phyloP scores from a whole-genome alignment of 2,888 invertebrate genomes.

The Aleiodes testaceus region DNA sequence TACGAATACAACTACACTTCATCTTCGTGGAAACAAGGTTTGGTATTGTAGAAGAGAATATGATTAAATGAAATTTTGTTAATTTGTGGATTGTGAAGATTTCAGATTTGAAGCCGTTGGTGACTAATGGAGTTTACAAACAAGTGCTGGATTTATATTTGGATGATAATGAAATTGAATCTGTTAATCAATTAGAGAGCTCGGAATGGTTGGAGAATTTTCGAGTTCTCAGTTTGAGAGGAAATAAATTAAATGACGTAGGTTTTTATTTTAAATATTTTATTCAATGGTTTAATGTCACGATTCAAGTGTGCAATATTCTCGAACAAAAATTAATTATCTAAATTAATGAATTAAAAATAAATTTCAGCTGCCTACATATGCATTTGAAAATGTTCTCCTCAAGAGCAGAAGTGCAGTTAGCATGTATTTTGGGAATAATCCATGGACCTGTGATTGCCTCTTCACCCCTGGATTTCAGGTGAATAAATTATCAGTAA shows the following conservation, averaged over 20 bases:
- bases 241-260: conserved; percentile 84
- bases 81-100: conserved; percentile 74
- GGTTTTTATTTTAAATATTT: conserved; percentile 48
- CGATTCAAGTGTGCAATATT: conserved; percentile 12
- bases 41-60: background rate
- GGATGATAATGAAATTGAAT: conserved; percentile 83
- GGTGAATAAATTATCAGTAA: conserved; percentile 65
- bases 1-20: conserved; percentile 79
- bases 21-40: conserved; percentile 81
- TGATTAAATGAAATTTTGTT: conserved; percentile 6
- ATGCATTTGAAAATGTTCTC: conserved; percentile 86
- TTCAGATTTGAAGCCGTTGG: conserved; percentile 77
- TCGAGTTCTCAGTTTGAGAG: conserved; percentile 83
- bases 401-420: conserved; percentile 82
- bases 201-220: conserved; percentile 86
- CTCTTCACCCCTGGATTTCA: conserved; percentile 86
- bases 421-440: conserved; percentile 81
- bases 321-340: background rate
- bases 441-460: conserved; percentile 90
- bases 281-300: background rate
- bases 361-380: conserved; percentile 81
- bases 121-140: conserved; percentile 80
- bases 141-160: conserved; percentile 83
- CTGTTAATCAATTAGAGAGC: conserved; percentile 82
- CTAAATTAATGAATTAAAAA: conserved; percentile 27